These are phyloP conservation scores for Drosophila obscura DNA, from an alignment of 1,140 invertebrate species.

Conservation along the genomic window DNA sequence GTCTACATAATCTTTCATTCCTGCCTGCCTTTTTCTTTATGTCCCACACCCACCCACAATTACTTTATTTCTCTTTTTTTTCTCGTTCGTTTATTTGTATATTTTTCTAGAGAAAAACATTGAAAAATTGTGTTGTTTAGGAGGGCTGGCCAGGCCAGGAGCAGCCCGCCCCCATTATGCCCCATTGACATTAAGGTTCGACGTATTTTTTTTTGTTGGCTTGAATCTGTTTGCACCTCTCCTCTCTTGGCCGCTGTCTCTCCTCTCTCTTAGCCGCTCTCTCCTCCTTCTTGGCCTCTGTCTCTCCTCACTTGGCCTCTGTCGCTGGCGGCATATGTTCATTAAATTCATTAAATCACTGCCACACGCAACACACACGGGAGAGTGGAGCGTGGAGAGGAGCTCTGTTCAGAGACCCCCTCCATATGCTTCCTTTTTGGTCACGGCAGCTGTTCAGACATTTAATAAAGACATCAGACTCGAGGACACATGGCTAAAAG, in stretches of 20 bases:
- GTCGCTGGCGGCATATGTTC: slow-evolving; percentile 68
- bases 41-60: slow-evolving; percentile 2
- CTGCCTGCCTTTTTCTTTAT: background rate
- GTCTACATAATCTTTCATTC: slow-evolving; percentile 63
- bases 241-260: background rate
- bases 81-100: slow-evolving; percentile 33
- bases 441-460: slow-evolving; percentile 44
- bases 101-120: slow-evolving; percentile 48
- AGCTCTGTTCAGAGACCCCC: slow-evolving; percentile 6
- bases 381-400: background rate
- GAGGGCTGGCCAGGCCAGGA: background rate
- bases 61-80: background rate
- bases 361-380: slow-evolving; percentile 41
- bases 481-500: slow-evolving; percentile 31
- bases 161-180: background rate
- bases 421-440: slow-evolving; percentile 27
- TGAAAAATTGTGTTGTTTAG: slow-evolving; percentile 35
- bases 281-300: slow-evolving; percentile 6
- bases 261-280: background rate
- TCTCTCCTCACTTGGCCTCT: slow-evolving; percentile 2
- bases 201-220: slow-evolving; percentile 27
- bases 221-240: slow-evolving; percentile 32
- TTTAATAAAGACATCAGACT: slow-evolving; percentile 52
- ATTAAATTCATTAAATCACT: slow-evolving; percentile 81
- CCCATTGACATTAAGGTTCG: slow-evolving; percentile 34